These are phyloP conservation scores for Dendrocopos noguchii DNA, from an alignment of 2,113 vertebrate species.

Conservation along the genomic window DNA sequence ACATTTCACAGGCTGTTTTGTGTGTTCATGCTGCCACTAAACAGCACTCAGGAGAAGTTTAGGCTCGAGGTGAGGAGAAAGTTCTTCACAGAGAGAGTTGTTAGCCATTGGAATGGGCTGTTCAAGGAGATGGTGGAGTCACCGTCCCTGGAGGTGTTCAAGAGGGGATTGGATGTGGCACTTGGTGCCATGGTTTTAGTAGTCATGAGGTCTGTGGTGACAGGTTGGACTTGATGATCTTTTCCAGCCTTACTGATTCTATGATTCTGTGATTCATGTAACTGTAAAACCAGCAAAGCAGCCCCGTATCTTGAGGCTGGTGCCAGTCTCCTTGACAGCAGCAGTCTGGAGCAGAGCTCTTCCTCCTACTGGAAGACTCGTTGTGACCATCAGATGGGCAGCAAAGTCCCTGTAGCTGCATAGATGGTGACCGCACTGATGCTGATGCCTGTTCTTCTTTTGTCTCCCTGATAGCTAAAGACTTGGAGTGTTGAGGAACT, in stretches of 20 bases:
- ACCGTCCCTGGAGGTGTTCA: too few species aligned
- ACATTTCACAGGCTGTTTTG: neutral
- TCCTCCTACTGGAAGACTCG: rapidly evolving
- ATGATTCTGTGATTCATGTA: too few species aligned
- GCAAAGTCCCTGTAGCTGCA: neutral
- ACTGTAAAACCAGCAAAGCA: neutral
- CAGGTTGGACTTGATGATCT: too few species aligned
- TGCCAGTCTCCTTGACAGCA: neutral
- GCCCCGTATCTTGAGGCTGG: neutral
- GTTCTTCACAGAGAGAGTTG: too few species aligned
- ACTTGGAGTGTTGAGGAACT: conserved; percentile 91
- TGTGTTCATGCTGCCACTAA: neutral
- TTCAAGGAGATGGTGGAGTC: too few species aligned
- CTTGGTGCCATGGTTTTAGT: too few species aligned
- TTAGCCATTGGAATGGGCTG: too few species aligned
- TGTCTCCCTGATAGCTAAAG: conserved; percentile 78
- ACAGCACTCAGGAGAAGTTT: neutral
- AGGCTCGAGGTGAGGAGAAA: too few species aligned
- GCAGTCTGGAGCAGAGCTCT: neutral
- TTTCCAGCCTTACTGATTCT: too few species aligned
- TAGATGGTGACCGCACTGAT: neutral
- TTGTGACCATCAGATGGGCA: rapidly evolving
- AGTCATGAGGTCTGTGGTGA: too few species aligned
- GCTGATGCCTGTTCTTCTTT: neutral
- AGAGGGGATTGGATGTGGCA: too few species aligned